These are phyloP conservation scores for Chondrilla cf. caribensis DNA, from an alignment of 37 sponge, comb jelly and placozoan genomes.

Conservation along the genomic window DNA sequence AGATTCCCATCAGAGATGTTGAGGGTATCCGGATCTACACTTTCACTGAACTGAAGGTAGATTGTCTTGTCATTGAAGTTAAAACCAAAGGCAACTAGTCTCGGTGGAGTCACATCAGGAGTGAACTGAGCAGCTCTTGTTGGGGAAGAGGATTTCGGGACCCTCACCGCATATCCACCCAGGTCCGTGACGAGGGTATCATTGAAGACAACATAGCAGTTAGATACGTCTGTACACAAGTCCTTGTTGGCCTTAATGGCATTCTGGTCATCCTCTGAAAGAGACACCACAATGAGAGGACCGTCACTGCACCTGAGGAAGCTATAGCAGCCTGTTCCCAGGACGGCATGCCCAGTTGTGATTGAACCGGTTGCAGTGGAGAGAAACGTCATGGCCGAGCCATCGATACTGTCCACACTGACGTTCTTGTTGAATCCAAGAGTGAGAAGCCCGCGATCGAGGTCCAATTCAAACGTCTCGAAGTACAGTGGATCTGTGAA, in stretches of 20 bases:
- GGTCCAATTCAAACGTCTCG: neutral
- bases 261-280: conserved; percentile 15
- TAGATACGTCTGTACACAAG: neutral
- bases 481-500: conserved; percentile 7
- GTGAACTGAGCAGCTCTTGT: neutral
- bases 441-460: neutral
- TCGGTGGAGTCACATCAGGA: neutral
- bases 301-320: neutral
- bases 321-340: neutral
- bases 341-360: neutral
- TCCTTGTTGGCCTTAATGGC: neutral
- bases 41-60: conserved; percentile 7
- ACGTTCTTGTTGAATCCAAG: conserved; percentile 11
- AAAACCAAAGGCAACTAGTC: neutral
- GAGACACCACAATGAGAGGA: neutral
- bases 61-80: neutral
- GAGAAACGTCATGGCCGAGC: neutral
- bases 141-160: neutral
- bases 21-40: neutral
- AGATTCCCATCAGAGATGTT: neutral
- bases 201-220: neutral
- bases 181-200: neutral
- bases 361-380: too few relatives aligned
- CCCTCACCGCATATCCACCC: neutral
- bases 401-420: neutral